These are phyloP conservation scores for Nothocercus nigrocapillus DNA, from an alignment of 2,113 vertebrate species.

Conservation along the genomic window DNA sequence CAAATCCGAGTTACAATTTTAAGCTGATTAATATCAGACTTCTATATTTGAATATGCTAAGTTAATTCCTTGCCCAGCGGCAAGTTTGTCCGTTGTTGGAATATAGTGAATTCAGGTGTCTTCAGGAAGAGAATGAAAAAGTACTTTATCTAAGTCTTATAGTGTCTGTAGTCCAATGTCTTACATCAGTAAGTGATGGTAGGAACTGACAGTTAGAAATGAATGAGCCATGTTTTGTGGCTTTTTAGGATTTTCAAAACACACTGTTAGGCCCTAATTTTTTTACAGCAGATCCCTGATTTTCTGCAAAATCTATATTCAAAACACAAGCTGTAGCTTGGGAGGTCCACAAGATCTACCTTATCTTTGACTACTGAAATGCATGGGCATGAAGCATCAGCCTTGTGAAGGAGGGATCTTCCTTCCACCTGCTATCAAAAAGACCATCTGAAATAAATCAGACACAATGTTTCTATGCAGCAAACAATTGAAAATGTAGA, in stretches of 20 bases:
- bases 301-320: background rate
- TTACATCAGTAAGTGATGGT: background rate
- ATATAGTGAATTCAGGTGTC: background rate
- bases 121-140: background rate
- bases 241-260: background rate
- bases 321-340: rapidly evolving
- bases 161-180: background rate
- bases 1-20: background rate
- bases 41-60: background rate
- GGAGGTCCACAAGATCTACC: background rate
- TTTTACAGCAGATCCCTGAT: background rate
- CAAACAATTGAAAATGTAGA: slow-evolving; percentile 1
- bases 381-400: background rate
- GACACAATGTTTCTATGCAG: background rate
- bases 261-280: background rate
- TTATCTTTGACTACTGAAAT: background rate
- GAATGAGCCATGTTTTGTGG: background rate
- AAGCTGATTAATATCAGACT: background rate
- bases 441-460: background rate
- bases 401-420: background rate
- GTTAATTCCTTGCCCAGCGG: background rate
- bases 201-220: background rate
- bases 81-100: background rate
- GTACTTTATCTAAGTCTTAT: background rate
- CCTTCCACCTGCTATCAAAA: background rate